These are phyloP conservation scores for Ascidia mentula DNA, from an alignment of 23 tunicate species.

Conservation along the genomic window DNA sequence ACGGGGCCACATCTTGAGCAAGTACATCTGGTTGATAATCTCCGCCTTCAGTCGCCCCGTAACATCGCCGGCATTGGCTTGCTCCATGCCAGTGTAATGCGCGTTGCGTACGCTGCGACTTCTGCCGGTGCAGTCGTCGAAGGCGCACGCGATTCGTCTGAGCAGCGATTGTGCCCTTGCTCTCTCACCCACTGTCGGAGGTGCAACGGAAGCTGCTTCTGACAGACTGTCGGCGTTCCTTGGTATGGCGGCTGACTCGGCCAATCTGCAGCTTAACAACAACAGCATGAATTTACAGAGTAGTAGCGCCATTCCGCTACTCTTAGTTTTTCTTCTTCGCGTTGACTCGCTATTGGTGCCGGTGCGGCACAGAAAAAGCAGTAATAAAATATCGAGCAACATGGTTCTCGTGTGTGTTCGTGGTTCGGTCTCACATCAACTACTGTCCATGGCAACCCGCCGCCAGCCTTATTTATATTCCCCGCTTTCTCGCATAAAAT, in stretches of 20 bases:
- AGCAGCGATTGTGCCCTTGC: not conserved
- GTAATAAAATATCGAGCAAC: not conserved
- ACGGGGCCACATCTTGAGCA: not conserved
- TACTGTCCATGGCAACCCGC: constrained; percentile 1
- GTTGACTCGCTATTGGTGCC: not conserved
- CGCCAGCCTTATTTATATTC: not conserved
- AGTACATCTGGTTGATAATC: not conserved
- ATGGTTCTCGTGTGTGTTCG: constrained; percentile 3
- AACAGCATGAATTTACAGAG: not conserved
- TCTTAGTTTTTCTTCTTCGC: not conserved
- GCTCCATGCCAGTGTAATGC: not conserved
- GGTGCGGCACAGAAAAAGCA: not conserved
- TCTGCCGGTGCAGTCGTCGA: not conserved
- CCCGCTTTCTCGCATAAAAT: not conserved
- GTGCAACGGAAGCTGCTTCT: not conserved
- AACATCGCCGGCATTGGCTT: not conserved
- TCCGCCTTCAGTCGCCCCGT: not conserved
- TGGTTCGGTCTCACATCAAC: not conserved
- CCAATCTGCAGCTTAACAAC: constrained; percentile 9
- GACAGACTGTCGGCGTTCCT: not conserved
- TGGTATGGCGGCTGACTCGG: not conserved
- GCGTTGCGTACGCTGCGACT: not conserved
- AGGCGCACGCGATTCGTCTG: not conserved
- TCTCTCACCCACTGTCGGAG: not conserved
- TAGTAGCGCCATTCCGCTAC: not conserved